These are phyloP conservation scores for Mamestra brassicae DNA, from an alignment of 2,888 invertebrate species.

Conservation along the genomic window DNA sequence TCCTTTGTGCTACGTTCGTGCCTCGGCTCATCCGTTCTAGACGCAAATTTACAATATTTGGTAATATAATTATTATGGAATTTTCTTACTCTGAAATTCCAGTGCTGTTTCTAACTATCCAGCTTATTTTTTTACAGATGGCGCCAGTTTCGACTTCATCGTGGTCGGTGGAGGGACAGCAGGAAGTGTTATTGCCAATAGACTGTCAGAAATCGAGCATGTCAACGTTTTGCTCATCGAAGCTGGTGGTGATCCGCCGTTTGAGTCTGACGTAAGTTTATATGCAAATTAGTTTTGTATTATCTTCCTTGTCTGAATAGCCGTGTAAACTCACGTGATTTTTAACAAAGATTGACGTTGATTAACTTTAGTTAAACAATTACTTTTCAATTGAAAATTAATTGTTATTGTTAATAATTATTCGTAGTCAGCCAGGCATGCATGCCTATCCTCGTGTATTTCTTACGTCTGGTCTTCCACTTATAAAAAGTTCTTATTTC, in stretches of 20 bases:
- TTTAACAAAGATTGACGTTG: neutral
- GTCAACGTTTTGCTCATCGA: slow-evolving; percentile 71
- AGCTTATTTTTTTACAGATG: slow-evolving; percentile 51
- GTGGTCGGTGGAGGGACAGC: slow-evolving; percentile 73
- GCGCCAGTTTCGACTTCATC: slow-evolving; percentile 66
- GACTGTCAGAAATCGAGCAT: slow-evolving; percentile 66
- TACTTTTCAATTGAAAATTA: neutral
- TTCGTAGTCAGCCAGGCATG: neutral
- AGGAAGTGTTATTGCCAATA: slow-evolving; percentile 70
- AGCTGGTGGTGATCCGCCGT: slow-evolving; percentile 73
- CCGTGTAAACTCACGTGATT: neutral
- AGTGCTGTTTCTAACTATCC: neutral
- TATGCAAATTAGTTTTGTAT: neutral
- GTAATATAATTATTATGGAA: too few relatives aligned
- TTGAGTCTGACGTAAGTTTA: slow-evolving; percentile 71
- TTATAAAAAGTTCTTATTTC: too few relatives aligned
- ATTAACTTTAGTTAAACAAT: neutral
- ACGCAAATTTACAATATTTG: neutral
- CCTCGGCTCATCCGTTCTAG: too few relatives aligned
- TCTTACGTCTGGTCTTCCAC: too few relatives aligned
- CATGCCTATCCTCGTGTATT: too few relatives aligned
- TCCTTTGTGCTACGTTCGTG: too few relatives aligned
- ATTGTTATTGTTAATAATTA: too few relatives aligned
- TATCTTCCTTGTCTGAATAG: neutral
- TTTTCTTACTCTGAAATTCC: neutral